Evolutionary conservation across 2,888 invertebrate genomes (phyloP).

Genomic region (Epistrophe eligans): DNA sequence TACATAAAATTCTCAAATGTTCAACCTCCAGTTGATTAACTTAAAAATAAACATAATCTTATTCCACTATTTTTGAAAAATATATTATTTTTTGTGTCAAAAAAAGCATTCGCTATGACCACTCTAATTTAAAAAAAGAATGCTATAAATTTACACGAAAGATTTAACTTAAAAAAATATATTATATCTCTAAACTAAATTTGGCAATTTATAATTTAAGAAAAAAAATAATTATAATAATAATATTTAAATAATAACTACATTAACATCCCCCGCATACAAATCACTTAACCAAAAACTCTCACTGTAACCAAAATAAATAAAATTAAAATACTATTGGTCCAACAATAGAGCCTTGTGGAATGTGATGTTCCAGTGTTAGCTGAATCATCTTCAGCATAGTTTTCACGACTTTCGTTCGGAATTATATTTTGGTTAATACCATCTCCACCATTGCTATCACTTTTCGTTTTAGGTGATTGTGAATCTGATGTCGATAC

Average conservation of each 20-base stretch:
- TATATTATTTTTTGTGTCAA: constrained; percentile 5
- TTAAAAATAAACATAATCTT: not conserved
- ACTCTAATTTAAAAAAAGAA: constrained; percentile 6
- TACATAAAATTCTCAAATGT: not conserved
- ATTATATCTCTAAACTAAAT: constrained; percentile 50
- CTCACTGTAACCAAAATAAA: constrained; percentile 56
- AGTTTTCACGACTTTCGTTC: constrained; percentile 81
- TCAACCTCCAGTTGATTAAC: not conserved
- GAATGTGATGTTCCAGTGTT: constrained; percentile 59
- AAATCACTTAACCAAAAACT: constrained; percentile 54
- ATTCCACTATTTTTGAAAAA: not conserved
- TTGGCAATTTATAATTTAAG: constrained; percentile 63
- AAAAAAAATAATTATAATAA: constrained; percentile 20
- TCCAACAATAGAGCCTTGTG: constrained; percentile 65
- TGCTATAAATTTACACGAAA: constrained; percentile 17
- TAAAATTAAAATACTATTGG: constrained; percentile 66
- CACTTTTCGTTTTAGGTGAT: constrained; percentile 38
- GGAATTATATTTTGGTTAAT: constrained; percentile 73
- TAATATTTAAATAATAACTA: constrained; percentile 61
- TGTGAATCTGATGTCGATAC: constrained; percentile 61
- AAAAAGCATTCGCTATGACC: constrained; percentile 50
- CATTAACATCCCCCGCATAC: constrained; percentile 18
- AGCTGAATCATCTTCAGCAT: constrained; percentile 77
- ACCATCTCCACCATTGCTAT: constrained; percentile 73
- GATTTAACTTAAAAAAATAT: constrained; percentile 30